Evolutionary conservation across 2,113 vertebrate genomes (phyloP).

Genomic region (Syngnathoides biaculeatus): DNA sequence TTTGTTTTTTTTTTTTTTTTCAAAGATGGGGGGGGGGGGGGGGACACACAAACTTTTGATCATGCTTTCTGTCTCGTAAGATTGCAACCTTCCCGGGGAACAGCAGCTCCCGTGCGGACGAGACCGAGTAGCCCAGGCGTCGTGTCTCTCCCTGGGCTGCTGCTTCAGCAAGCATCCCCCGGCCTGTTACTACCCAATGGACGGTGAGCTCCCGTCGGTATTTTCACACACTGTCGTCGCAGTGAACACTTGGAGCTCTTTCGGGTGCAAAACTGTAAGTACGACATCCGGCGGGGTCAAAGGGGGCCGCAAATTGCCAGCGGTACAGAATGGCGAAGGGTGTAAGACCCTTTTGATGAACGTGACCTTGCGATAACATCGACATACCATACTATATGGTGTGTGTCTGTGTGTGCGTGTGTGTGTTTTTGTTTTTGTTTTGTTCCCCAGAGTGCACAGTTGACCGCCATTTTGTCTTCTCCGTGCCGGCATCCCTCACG

Average conservation of each 20-base stretch:
- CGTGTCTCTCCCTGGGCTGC: conserved; percentile 70
- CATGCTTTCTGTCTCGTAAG: conserved; percentile 50
- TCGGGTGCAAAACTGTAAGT: conserved; percentile 23
- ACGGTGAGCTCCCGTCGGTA: conserved; percentile 62
- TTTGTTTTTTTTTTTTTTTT: no score
- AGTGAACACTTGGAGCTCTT: conserved; percentile 32
- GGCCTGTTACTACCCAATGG: conserved; percentile 74
- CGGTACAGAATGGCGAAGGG: conserved; percentile 43
- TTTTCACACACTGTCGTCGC: conserved; percentile 42
- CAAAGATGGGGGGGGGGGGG: no score
- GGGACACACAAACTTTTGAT: no score
- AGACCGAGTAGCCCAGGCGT: conserved; percentile 39
- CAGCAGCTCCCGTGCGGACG: conserved; percentile 67
- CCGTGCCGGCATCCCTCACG: conserved; percentile 64
- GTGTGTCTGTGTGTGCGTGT: conserved; percentile 19
- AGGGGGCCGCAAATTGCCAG: conserved; percentile 19
- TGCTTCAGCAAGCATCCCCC: conserved; percentile 60
- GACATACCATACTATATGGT: neutral
- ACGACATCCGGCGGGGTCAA: conserved; percentile 19
- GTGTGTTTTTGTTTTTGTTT: conserved; percentile 19
- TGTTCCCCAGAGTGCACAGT: conserved; percentile 69
- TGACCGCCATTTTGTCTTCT: conserved; percentile 77
- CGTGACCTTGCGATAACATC: no score
- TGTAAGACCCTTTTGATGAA: conserved; percentile 48
- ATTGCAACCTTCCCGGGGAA: conserved; percentile 65